Evolutionary conservation across 1,140 invertebrate species (phyloP).

Genomic region (Homalodisca vitripennis): DNA sequence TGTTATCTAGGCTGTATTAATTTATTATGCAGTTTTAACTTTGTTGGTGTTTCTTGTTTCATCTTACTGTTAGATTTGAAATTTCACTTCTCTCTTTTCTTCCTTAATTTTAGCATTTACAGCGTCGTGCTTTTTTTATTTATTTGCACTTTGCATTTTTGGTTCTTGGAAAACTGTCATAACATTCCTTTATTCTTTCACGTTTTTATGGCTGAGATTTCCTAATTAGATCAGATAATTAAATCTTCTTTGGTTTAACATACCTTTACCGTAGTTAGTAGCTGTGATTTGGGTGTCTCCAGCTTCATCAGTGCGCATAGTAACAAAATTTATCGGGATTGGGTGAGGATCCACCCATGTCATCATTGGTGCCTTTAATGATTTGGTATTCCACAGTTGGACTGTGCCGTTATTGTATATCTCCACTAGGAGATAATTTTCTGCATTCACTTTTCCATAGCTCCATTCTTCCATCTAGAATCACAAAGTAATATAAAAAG

Average conservation of each 20-base stretch:
- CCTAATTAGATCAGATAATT: too few relatives aligned
- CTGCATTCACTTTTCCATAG: conserved; percentile 14
- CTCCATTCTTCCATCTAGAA: conserved; percentile 14
- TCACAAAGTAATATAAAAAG: too few relatives aligned
- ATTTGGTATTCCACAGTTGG: conserved; percentile 18
- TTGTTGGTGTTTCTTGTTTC: too few relatives aligned
- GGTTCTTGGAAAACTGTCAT: background rate
- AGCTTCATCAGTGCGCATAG: conserved; percentile 3
- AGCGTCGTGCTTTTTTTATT: too few relatives aligned
- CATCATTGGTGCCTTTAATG: background rate
- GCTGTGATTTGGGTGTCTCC: conserved; percentile 16
- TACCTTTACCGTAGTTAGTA: conserved; percentile 23
- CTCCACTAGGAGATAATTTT: conserved; percentile 21
- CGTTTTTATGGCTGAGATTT: too few relatives aligned
- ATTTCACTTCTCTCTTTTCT: too few relatives aligned
- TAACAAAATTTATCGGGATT: conserved; percentile 13
- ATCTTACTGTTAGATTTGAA: too few relatives aligned
- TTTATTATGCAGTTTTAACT: too few relatives aligned
- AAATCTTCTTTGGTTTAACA: background rate
- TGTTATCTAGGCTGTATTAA: too few relatives aligned
- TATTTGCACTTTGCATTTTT: background rate
- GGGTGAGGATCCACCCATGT: conserved; percentile 12
- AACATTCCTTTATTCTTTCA: too few relatives aligned
- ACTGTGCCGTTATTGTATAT: conserved; percentile 14
- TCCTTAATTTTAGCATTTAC: too few relatives aligned